phyloP scores from a whole-genome alignment of 1,140 invertebrate species.

The Argopecten irradians region DNA sequence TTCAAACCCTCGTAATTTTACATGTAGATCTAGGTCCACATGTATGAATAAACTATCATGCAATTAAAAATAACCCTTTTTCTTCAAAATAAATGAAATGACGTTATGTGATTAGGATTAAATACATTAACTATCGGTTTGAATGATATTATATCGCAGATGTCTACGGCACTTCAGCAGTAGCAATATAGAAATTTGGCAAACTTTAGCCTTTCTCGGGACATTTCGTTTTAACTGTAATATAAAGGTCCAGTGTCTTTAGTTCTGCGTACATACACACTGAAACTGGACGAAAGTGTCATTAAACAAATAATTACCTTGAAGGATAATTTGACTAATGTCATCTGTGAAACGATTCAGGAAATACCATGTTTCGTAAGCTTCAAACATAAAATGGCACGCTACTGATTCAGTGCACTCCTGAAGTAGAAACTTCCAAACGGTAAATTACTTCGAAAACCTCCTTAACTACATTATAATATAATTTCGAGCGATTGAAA shows the following conservation, averaged over 20 bases:
- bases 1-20: too few species aligned
- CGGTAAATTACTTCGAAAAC: background rate
- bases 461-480: background rate
- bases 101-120: too few species aligned
- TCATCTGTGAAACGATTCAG: background rate
- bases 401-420: background rate
- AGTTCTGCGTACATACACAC: too few species aligned
- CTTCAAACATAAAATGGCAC: background rate
- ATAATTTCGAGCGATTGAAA: background rate
- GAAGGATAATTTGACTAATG: background rate
- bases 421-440: background rate
- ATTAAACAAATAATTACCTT: background rate
- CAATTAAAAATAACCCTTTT: too few species aligned
- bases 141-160: too few species aligned
- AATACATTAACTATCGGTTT: too few species aligned
- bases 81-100: too few species aligned
- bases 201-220: background rate
- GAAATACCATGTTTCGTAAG: background rate
- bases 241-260: too few species aligned
- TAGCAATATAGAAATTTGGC: background rate
- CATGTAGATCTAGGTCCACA: too few species aligned
- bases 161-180: too few species aligned
- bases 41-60: too few species aligned
- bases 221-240: background rate
- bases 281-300: background rate